Evolutionary conservation across 37 sponge, comb jelly and placozoan genomes (phyloP).

Genomic region (Halichondria panicea): DNA sequence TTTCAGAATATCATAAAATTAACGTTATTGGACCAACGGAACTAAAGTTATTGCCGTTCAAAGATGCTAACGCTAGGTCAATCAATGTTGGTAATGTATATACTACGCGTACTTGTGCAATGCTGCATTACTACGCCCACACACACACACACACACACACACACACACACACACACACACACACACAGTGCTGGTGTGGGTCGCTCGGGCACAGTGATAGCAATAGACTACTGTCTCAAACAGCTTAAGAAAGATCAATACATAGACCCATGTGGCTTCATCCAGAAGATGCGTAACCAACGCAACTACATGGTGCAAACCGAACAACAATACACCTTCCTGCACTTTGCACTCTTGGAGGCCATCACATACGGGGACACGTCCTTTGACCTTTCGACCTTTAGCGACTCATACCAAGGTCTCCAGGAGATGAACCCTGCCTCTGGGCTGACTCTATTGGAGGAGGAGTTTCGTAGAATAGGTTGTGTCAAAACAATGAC

Average conservation of each 20-base stretch:
- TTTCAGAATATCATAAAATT: too few species aligned
- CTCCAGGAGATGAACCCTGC: slow-evolving; percentile 9
- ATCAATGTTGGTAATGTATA: too few species aligned
- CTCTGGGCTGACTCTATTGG: not conserved
- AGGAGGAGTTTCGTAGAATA: slow-evolving; percentile 46
- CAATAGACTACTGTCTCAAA: slow-evolving; percentile 68
- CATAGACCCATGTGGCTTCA: slow-evolving; percentile 60
- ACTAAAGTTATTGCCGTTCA: too few species aligned
- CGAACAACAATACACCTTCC: slow-evolving; percentile 77
- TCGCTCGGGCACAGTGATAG: slow-evolving; percentile 68
- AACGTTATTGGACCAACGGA: too few species aligned
- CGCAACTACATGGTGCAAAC: slow-evolving; percentile 81
- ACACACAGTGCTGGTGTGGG: slow-evolving; percentile 84
- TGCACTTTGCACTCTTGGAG: slow-evolving; percentile 80
- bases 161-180: too few species aligned
- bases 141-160: too few species aligned
- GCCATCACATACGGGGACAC: slow-evolving; percentile 72
- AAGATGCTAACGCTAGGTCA: too few species aligned
- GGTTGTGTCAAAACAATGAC: slow-evolving; percentile 44
- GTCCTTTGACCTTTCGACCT: slow-evolving; percentile 18
- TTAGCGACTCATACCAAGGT: slow-evolving; percentile 3
- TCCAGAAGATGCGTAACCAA: slow-evolving; percentile 62
- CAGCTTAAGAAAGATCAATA: slow-evolving; percentile 40
- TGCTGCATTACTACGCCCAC: too few species aligned
- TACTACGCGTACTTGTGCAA: too few species aligned